Percentiles rank a stretch among this genome's conserved stretches.
These are phyloP conservation scores for Nematolebias whitei DNA, from an alignment of 2,113 vertebrate genomes.

Conservation along the genomic window DNA sequence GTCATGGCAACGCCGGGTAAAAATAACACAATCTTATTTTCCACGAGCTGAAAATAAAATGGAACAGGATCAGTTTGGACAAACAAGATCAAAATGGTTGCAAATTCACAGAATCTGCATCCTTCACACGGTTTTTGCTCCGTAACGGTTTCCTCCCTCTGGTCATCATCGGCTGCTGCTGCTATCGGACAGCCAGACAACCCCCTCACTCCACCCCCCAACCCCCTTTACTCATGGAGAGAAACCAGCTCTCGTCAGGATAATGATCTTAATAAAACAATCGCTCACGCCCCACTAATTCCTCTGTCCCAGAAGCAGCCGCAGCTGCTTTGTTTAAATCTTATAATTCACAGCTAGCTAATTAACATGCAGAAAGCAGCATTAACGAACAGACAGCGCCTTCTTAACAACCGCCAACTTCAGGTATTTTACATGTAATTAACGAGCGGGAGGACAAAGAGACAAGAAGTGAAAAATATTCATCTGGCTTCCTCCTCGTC, in stretches of 20 bases:
- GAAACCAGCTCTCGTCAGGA: constrained; percentile 75
- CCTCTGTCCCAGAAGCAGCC: constrained; percentile 77
- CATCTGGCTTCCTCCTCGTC: too few relatives aligned
- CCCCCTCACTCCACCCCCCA: background rate
- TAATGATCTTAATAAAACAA: constrained; percentile 82
- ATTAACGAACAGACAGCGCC: constrained; percentile 66
- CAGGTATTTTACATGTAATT: constrained; percentile 78
- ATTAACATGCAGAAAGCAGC: constrained; percentile 77
- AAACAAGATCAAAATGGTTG: constrained; percentile 78
- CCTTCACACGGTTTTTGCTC: background rate
- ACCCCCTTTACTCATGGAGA: constrained; percentile 52
- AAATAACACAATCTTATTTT: constrained; percentile 83
- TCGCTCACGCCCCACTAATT: constrained; percentile 81
- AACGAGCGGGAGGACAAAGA: constrained; percentile 49
- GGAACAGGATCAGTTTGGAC: constrained; percentile 78
- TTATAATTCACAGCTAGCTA: constrained; percentile 79
- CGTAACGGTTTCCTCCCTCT: constrained; percentile 11
- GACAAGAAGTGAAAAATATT: constrained; percentile 54
- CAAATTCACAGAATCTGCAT: constrained; percentile 65
- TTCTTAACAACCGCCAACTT: constrained; percentile 68
- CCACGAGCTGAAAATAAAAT: constrained; percentile 80
- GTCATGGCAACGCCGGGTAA: constrained; percentile 84
- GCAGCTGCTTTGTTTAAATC: constrained; percentile 82
- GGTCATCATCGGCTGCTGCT: constrained; percentile 34
- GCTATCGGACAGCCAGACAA: constrained; percentile 51